Percentiles rank a stretch among this genome's conserved stretches.
These are phyloP conservation scores for Cebus imitator DNA, from an alignment of 2,113 vertebrate genomes.

Conservation along the genomic window DNA sequence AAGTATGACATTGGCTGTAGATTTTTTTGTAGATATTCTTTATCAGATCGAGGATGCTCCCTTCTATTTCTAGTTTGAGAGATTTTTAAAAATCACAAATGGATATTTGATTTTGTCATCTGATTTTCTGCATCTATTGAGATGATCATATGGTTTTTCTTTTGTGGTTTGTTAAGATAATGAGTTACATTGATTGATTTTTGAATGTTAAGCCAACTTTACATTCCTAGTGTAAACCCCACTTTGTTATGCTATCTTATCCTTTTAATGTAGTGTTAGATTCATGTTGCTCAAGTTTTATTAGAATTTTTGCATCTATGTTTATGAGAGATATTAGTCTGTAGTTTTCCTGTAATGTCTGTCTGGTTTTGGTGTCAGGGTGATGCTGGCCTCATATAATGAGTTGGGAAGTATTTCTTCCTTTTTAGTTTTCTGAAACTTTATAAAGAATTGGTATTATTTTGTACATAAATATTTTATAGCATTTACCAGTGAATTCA, in stretches of 20 bases:
- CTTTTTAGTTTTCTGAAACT: background rate
- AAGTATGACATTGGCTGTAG: background rate
- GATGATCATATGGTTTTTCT: background rate
- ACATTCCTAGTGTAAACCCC: background rate
- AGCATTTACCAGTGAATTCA: background rate
- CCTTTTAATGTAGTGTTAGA: background rate
- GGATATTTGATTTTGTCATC: background rate
- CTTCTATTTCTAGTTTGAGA: background rate
- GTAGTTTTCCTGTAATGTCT: background rate
- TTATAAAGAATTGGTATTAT: conserved; percentile 1
- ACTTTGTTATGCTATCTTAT: background rate
- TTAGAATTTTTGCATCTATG: background rate
- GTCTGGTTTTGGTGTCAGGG: background rate
- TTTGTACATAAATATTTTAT: conserved; percentile 21
- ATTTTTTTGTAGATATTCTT: background rate
- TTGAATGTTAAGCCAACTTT: background rate
- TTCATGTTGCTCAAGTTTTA: background rate
- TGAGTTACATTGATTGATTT: background rate
- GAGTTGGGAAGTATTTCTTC: background rate
- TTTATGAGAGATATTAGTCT: background rate
- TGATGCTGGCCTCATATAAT: background rate
- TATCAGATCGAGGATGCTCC: background rate
- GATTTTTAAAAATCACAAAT: background rate
- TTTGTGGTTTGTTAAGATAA: conserved; percentile 9
- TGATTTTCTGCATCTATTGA: background rate